phyloP scores from a whole-genome alignment of 2,888 invertebrate species.

The Seira ritae region DNA sequence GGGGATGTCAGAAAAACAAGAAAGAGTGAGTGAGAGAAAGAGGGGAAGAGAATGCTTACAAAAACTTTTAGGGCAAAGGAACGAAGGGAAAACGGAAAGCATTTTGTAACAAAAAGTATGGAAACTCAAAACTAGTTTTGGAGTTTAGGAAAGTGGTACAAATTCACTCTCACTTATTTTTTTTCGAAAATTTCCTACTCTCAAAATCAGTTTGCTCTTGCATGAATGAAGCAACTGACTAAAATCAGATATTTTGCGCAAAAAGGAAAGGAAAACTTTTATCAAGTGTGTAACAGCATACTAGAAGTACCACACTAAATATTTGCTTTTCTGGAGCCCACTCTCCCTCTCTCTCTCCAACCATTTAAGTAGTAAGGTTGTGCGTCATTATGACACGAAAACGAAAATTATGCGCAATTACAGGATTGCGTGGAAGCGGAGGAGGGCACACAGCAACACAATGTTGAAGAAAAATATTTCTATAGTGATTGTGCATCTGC shows the following conservation, averaged over 20 bases:
- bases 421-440: neutral
- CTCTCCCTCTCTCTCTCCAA: neutral
- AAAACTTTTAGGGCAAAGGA: neutral
- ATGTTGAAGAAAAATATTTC: no score
- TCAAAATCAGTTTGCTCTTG: neutral
- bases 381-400: neutral
- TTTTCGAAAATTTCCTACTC: neutral
- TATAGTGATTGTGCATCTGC: no score
- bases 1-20: neutral
- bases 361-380: neutral
- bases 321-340: neutral
- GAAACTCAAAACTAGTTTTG: neutral
- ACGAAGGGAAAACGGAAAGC: conserved; percentile 23
- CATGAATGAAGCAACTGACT: neutral
- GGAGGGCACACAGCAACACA: no score
- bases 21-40: neutral
- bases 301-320: neutral
- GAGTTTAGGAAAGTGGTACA: neutral
- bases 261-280: neutral
- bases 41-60: conserved; percentile 3
- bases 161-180: conserved; percentile 7
- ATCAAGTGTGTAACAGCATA: neutral
- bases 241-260: neutral
- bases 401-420: conserved; percentile 3
- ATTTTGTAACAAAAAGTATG: conserved; percentile 24